These are phyloP conservation scores for Donacobius atricapilla DNA, from an alignment of 2,113 vertebrate genomes.

Conservation along the genomic window DNA sequence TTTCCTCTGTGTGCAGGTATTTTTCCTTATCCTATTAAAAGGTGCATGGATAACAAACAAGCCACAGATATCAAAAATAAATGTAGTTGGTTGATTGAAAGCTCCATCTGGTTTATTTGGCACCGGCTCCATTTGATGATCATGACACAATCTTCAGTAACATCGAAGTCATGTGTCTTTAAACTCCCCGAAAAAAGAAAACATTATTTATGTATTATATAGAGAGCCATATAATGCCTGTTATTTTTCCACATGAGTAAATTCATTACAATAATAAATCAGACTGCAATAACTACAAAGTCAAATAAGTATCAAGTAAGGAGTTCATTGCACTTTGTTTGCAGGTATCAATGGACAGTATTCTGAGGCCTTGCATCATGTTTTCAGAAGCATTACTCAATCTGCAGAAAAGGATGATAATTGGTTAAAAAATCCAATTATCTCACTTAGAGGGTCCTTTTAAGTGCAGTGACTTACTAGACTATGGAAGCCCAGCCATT, in stretches of 20 bases:
- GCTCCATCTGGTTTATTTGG: conserved; percentile 42
- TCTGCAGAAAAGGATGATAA: not conserved
- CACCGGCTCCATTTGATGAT: not conserved
- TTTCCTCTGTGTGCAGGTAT: not conserved
- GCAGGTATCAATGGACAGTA: not conserved
- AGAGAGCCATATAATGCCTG: not conserved
- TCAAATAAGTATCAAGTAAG: not conserved
- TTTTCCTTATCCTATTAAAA: not conserved
- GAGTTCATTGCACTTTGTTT: not conserved
- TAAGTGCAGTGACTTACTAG: not conserved
- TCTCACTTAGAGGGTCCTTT: not conserved
- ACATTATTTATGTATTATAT: not conserved
- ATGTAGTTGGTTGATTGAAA: conserved; percentile 26
- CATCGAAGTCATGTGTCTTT: not conserved
- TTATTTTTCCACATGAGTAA: not conserved
- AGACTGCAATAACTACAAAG: not conserved
- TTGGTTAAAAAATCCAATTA: not conserved
- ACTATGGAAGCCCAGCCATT: not conserved
- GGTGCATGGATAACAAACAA: conserved; percentile 11
- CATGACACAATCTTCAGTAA: not conserved
- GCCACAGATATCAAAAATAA: conserved; percentile 27
- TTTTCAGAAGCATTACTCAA: not conserved
- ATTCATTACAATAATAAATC: not conserved
- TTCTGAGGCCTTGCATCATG: not conserved
- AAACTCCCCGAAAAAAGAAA: not conserved